These are phyloP conservation scores for Dynastes maya DNA, from an alignment of 2,888 invertebrate genomes.

Conservation along the genomic window DNA sequence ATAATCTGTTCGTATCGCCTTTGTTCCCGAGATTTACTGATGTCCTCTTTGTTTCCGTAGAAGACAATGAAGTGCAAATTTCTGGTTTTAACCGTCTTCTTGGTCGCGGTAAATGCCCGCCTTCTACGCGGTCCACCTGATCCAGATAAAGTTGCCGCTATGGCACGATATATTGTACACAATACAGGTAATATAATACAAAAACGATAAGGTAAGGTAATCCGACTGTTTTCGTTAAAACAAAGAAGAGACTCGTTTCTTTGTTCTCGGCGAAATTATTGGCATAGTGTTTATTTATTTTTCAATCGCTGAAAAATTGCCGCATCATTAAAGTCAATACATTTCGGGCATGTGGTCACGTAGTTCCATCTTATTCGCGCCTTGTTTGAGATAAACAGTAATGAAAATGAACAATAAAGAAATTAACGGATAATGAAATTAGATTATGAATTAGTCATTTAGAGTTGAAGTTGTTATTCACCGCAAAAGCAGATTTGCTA, in stretches of 20 bases:
- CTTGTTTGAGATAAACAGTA: too few relatives aligned
- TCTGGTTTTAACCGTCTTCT: constrained; percentile 25
- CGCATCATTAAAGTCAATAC: neutral
- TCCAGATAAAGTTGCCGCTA: constrained; percentile 75
- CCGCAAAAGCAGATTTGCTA: too few relatives aligned
- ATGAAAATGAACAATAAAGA: too few relatives aligned
- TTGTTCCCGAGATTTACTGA: neutral
- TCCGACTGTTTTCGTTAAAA: neutral
- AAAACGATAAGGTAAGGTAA: constrained; percentile 11
- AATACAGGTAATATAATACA: constrained; percentile 73
- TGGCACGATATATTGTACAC: constrained; percentile 83
- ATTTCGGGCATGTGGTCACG: too few relatives aligned
- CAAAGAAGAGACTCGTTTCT: constrained; percentile 31
- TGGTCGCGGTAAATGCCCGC: constrained; percentile 11
- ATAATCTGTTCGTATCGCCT: neutral
- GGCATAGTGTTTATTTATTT: too few relatives aligned
- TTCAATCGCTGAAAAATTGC: neutral
- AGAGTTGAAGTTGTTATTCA: too few relatives aligned
- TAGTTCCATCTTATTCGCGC: too few relatives aligned
- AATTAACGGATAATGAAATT: too few relatives aligned
- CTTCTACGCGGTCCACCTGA: constrained; percentile 73
- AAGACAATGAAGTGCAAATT: constrained; percentile 25
- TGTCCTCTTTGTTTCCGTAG: constrained; percentile 1
- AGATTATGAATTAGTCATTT: too few relatives aligned
- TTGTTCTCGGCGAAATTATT: constrained; percentile 24